Percentiles rank a stretch among this genome's conserved stretches.
Evolutionary conservation across 2,113 vertebrate genomes (phyloP).

Genomic region (Progne subis): DNA sequence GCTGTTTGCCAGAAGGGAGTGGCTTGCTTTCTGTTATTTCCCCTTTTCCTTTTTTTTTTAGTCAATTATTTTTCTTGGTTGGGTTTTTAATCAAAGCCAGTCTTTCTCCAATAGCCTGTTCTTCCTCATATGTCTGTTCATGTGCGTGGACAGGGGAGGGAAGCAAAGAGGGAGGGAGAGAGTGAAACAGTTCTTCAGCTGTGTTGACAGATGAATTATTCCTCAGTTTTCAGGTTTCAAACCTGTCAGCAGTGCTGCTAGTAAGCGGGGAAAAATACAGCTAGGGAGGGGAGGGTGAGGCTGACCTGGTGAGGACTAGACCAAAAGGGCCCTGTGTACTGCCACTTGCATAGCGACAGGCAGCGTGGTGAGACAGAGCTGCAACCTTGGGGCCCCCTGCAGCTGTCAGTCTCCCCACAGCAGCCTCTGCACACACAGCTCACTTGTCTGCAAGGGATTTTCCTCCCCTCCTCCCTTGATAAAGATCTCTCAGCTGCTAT

Average conservation of each 20-base stretch:
- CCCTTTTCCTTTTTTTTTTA: not conserved
- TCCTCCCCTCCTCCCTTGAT: not conserved
- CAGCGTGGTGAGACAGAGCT: not conserved
- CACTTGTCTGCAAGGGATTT: slow-evolving; percentile 21
- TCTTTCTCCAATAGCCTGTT: not conserved
- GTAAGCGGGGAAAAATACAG: slow-evolving; percentile 27
- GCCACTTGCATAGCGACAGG: not conserved
- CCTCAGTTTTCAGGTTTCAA: slow-evolving; percentile 58
- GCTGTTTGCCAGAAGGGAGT: slow-evolving; percentile 1
- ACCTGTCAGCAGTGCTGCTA: slow-evolving; percentile 46
- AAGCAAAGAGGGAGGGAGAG: not conserved
- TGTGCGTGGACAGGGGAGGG: not conserved
- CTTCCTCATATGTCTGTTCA: not conserved
- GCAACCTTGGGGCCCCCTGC: not conserved
- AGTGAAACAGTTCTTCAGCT: not conserved
- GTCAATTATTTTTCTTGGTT: not conserved
- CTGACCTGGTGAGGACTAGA: not conserved
- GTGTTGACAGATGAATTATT: slow-evolving; percentile 55
- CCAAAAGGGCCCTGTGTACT: not conserved
- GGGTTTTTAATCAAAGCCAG: not conserved
- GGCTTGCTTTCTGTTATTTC: slow-evolving; percentile 12
- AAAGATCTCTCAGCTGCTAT: slow-evolving; percentile 48
- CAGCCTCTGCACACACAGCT: not conserved
- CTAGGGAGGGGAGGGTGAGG: not conserved
- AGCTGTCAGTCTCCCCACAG: not conserved